Base-by-base conservation (phyloP, 2,888 invertebrate species). In the Nudaria mundana region DNA sequence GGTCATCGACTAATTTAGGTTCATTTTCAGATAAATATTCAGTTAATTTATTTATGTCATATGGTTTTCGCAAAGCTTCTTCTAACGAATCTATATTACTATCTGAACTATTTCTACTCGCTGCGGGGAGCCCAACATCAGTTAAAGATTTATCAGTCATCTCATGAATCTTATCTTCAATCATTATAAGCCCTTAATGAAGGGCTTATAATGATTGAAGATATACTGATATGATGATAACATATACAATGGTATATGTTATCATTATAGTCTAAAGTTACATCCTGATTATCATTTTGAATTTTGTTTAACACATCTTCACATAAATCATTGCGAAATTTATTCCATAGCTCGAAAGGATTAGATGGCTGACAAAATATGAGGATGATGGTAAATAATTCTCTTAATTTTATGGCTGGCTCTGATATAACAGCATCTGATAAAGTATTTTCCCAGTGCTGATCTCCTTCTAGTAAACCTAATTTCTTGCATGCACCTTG, bases 211-310 rank as follows among this genome's bases (percentile, higher is more conserved):
- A n/a, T n/a, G n/a, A n/a, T n/a, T n/a, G n/a, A n/a, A n/a, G n/a
- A n/a, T n/a, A n/a, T n/a, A n/a, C n/a, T n/a, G n/a, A n/a, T n/a
- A n/a, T n/a, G n/a, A n/a, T n/a, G n/a, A n/a, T n/a, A n/a, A n/a
- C n/a, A n/a, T n/a, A n/a, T n/a, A n/a, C n/a, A 41, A 46, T 35
- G 42, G 35, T 49, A 36, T 43, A 45, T 40, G 23, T 26, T 26
- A 48, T 46, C 44, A 44, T 20, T 48, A 48, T 48, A 43, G 44
- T 36, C 41, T 51, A 44, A 52, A 42, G 52, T 49, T 40, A 48
- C 49, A 48, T 49, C 49, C 41, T 47, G 44, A 39, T 37, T 42
- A 22, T 50, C 40, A 44, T 44, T 42, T 43, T 48, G 48, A 36
- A 47, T 48, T 49, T 45, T 50, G 34, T 48, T 31, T 39, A 39